Evolutionary conservation across 2,888 invertebrate genomes (phyloP).

Genomic region (Buathra laborator): DNA sequence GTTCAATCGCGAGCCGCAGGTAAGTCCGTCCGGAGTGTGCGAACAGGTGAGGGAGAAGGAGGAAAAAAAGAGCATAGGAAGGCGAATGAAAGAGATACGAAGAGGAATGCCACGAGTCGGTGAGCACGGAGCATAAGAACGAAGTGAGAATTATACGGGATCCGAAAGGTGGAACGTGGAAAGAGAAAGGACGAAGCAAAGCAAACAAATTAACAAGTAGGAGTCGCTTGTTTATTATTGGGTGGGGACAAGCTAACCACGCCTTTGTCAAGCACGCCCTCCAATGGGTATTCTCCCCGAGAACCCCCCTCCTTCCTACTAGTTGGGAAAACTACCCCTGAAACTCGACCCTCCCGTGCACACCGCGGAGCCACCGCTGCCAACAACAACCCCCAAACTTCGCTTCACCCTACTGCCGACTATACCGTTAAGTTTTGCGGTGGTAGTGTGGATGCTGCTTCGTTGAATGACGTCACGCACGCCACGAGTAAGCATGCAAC

Average conservation of each 20-base stretch:
- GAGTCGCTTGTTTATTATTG: slow-evolving; percentile 84
- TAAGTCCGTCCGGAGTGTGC: slow-evolving; percentile 46
- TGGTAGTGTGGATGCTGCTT: slow-evolving; percentile 54
- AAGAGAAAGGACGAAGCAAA: slow-evolving; percentile 70
- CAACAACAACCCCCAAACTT: slow-evolving; percentile 52
- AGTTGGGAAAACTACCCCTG: slow-evolving; percentile 61
- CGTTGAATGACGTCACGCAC: slow-evolving; percentile 80
- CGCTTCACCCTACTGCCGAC: slow-evolving; percentile 60
- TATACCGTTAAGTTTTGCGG: slow-evolving; percentile 67
- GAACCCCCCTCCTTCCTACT: slow-evolving; percentile 68
- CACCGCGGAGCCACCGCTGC: slow-evolving; percentile 52
- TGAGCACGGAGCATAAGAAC: slow-evolving; percentile 1
- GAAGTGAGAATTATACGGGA: neutral
- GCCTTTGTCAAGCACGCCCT: slow-evolving; percentile 83
- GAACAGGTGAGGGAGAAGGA: slow-evolving; percentile 57
- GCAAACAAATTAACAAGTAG: slow-evolving; percentile 83
- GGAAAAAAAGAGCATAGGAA: slow-evolving; percentile 48
- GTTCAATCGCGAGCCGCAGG: slow-evolving; percentile 69
- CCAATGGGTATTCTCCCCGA: slow-evolving; percentile 79
- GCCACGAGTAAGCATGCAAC: slow-evolving; percentile 81
- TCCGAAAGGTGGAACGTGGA: slow-evolving; percentile 5
- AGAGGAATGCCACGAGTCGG: slow-evolving; percentile 14
- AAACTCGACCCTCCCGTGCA: slow-evolving; percentile 59
- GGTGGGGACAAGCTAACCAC: slow-evolving; percentile 83
- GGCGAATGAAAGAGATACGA: slow-evolving; percentile 58